Evolutionary conservation across 1,140 invertebrate species (phyloP).

Genomic region (Pseudoatta argentina): DNA sequence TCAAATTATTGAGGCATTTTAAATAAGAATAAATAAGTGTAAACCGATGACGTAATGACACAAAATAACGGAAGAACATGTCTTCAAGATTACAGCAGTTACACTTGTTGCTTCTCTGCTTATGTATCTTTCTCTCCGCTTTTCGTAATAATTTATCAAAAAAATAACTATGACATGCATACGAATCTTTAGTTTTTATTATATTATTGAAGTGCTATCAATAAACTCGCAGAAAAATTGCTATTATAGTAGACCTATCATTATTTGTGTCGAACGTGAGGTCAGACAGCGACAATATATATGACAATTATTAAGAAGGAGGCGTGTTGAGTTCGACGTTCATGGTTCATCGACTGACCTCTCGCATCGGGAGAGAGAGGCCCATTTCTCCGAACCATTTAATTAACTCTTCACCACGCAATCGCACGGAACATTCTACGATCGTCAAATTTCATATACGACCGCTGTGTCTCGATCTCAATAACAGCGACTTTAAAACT

Average conservation of each 20-base stretch:
- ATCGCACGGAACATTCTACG: slow-evolving; percentile 63
- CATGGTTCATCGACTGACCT: slow-evolving; percentile 72
- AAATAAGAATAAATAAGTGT: too few species aligned
- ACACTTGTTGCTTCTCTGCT: neutral
- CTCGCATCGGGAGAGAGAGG: slow-evolving; percentile 25
- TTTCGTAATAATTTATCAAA: neutral
- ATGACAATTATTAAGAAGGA: slow-evolving; percentile 70
- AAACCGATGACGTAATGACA: too few species aligned
- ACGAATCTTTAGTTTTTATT: slow-evolving; percentile 18
- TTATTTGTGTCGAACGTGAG: slow-evolving; percentile 27
- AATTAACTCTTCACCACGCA: slow-evolving; percentile 72
- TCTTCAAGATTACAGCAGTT: neutral
- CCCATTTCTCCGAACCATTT: slow-evolving; percentile 71
- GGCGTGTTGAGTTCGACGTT: slow-evolving; percentile 63
- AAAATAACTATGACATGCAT: neutral
- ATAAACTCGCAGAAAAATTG: slow-evolving; percentile 62
- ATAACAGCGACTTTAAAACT: slow-evolving; percentile 19
- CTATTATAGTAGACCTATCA: slow-evolving; percentile 41
- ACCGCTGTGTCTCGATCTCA: neutral
- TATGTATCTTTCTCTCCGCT: neutral
- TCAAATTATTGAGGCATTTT: too few species aligned
- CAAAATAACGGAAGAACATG: neutral
- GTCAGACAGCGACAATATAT: slow-evolving; percentile 49
- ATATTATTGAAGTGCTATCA: slow-evolving; percentile 46
- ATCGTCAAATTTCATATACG: slow-evolving; percentile 51